Base-by-base conservation (phyloP, 1,140 invertebrate genomes). In the Prorops nasuta region DNA sequence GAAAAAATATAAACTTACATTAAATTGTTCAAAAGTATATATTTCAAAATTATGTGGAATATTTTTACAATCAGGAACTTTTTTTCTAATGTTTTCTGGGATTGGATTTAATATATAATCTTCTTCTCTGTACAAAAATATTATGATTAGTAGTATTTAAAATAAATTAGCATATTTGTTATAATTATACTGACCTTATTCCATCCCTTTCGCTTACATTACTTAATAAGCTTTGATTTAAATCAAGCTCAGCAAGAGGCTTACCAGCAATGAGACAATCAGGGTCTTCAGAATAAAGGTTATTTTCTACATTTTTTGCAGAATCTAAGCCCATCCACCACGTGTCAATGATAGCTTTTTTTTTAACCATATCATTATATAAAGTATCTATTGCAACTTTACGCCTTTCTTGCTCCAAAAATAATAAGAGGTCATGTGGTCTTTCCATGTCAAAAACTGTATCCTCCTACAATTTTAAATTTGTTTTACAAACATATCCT, bases 331-430 rank as follows among this genome's bases (percentile, higher is more conserved):
- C 74, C 20, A 79, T 70, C 79, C 86, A 87, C 60, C 85, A 79
- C 41, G 74, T 74, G 46, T 88, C 84, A 54, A 91, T 85, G 3
- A 80, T 74, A 39, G 76, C 75, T 72, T 89, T 88, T 35, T 83
- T 67, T n/a, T n/a, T n/a, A n/a, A n/a, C n/a, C 22, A 91, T 76
- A 58, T 88, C 84, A 54, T 84, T 72, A 61, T 86, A 86, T 16
- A 90, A 69, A 24, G 79, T 76, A 52, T 85, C 80, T 18, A 90
- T 80, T 54, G 82, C 80, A 36, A 81, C 75, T 60, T 83, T 82
- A 18, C 86, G 70, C 41, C 84, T 82, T 63, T 93, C 91, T 79
- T 94, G 91, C 21, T 91, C 86, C 60, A 93, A 72, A 67, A 94
- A 85, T 1, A 86, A 85, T 36, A 92, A 71, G 18, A 95, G 74